Percentiles rank a stretch among this genome's conserved stretches.
These are phyloP conservation scores for Drosophila prolongata DNA, from an alignment of 2,888 invertebrate species.

Conservation along the genomic window DNA sequence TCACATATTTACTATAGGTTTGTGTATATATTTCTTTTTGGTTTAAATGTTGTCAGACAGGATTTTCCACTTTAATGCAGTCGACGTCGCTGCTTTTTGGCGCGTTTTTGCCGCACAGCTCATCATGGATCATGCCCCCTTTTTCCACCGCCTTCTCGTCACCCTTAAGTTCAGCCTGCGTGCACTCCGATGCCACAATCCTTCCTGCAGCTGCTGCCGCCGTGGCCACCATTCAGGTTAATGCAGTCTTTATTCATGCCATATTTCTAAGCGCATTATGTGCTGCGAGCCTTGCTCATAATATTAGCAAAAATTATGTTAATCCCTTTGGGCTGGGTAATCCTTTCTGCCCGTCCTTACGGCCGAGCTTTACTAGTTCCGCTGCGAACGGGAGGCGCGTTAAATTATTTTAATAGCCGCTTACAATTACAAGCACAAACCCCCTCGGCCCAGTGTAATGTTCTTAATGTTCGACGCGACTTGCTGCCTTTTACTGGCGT, in stretches of 20 bases:
- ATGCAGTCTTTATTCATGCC: constrained; percentile 65
- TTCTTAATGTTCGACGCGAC: constrained; percentile 34
- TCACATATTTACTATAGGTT: constrained; percentile 32
- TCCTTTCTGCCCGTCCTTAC: constrained; percentile 15
- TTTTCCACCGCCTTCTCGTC: constrained; percentile 20
- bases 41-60: constrained; percentile 80
- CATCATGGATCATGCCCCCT: constrained; percentile 61
- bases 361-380: background rate
- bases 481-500: constrained; percentile 9
- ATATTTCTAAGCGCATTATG: constrained; percentile 69
- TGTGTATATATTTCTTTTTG: constrained; percentile 43
- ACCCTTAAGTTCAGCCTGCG: constrained; percentile 23
- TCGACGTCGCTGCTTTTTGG: constrained; percentile 54
- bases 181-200: constrained; percentile 29
- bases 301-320: constrained; percentile 69
- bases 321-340: constrained; percentile 51
- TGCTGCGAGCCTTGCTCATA: constrained; percentile 46
- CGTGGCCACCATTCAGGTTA: constrained; percentile 60
- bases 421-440: constrained; percentile 56
- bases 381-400: constrained; percentile 38
- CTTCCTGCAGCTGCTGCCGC: constrained; percentile 51
- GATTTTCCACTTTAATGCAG: constrained; percentile 80
- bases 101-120: constrained; percentile 55
- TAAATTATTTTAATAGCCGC: constrained; percentile 67
- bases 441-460: constrained; percentile 18